Conservation (phyloP, 2,797 vertebrate species). For the Dendrocincla tyrannina region DNA sequence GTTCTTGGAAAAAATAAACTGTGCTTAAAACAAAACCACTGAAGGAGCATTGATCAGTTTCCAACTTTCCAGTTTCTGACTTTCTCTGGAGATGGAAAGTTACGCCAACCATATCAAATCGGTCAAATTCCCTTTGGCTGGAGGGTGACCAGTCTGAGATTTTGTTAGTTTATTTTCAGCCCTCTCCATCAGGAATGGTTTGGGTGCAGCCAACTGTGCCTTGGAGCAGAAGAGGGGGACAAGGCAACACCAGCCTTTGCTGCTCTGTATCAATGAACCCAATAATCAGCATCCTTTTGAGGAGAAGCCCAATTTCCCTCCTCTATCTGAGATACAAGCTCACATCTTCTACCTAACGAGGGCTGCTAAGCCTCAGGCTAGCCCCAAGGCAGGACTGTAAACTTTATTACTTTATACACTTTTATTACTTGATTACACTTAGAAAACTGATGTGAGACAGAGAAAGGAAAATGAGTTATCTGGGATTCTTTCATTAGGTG, state of each 20-base stretch:
- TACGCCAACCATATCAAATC: not conserved
- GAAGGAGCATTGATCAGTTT: not conserved
- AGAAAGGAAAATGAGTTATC: not conserved
- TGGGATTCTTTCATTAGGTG: not conserved
- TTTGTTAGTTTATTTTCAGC: not conserved
- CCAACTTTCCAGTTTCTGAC: not conserved
- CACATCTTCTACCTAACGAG: not conserved
- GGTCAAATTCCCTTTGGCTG: not conserved
- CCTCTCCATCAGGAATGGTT: not conserved
- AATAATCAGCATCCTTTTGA: not conserved
- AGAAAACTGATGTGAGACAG: not conserved
- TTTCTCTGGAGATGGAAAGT: not conserved
- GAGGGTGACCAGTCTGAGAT: not conserved
- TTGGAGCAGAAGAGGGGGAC: not conserved
- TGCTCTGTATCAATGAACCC: not conserved
- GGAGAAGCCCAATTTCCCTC: not conserved
- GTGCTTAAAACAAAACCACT: not conserved
- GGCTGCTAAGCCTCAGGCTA: not conserved
- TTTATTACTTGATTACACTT: not conserved
- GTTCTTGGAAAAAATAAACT: not conserved
- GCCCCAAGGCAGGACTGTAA: not conserved
- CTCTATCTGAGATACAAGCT: not conserved
- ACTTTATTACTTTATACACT: not conserved
- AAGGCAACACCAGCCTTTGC: not conserved
- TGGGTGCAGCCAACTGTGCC: not conserved